phyloP scores from a whole-genome alignment of 2,888 invertebrate genomes.

The Nemoura dubitans region DNA sequence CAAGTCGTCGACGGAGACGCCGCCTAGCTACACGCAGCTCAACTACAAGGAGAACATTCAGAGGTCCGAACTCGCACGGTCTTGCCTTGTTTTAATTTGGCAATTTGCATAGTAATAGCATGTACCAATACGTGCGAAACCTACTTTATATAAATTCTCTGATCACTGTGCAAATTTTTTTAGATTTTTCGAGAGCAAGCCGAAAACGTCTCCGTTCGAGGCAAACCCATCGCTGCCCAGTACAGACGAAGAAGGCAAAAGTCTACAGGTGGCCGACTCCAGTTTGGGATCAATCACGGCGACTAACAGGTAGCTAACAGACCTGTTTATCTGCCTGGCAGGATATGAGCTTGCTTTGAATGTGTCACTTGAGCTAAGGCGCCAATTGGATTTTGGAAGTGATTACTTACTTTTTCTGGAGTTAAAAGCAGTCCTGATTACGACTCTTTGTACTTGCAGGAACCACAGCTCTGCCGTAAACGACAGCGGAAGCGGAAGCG shows the following conservation, averaged over 20 bases:
- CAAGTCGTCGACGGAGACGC: conserved; percentile 81
- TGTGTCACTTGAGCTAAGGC: too few relatives aligned
- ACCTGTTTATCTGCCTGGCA: too few relatives aligned
- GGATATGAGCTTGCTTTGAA: too few relatives aligned
- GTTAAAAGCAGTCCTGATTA: neutral
- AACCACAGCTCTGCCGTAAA: conserved; percentile 62
- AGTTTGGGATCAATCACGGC: conserved; percentile 53
- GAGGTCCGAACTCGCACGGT: too few relatives aligned
- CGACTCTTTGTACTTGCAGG: conserved; percentile 55
- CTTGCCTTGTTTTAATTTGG: too few relatives aligned
- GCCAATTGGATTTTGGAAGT: too few relatives aligned
- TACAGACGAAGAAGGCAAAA: conserved; percentile 56
- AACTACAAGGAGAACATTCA: conserved; percentile 86
- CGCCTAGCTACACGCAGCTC: conserved; percentile 83
- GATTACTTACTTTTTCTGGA: too few relatives aligned
- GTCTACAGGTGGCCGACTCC: conserved; percentile 52
- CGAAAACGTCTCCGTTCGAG: conserved; percentile 67
- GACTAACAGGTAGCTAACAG: conserved; percentile 48
- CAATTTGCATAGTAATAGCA: too few relatives aligned
- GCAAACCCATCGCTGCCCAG: conserved; percentile 60
- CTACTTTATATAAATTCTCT: too few relatives aligned
- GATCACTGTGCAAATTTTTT: neutral
- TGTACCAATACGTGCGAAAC: too few relatives aligned
- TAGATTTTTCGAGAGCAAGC: conserved; percentile 74
- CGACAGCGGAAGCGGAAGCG: conserved; percentile 44